phyloP scores from a whole-genome alignment of 1,140 invertebrate species.

The Melipona quadrifasciata region DNA sequence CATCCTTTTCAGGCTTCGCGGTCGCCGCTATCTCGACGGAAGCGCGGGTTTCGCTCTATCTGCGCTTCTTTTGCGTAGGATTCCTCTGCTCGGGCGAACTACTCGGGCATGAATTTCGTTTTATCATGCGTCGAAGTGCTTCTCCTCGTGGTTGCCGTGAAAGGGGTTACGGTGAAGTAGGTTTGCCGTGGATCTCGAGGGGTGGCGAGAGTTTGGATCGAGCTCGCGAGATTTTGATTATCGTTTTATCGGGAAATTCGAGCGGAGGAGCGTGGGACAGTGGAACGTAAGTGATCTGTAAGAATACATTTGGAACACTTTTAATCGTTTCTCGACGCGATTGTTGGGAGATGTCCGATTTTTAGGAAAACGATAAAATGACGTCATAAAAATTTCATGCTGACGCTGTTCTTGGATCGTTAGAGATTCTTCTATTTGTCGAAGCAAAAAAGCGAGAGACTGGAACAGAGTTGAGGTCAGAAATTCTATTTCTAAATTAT shows the following conservation, averaged over 20 bases:
- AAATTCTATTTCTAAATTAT: too few relatives aligned
- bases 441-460: too few relatives aligned
- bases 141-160: too few relatives aligned
- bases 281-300: background rate
- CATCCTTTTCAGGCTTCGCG: slow-evolving; percentile 2
- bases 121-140: background rate
- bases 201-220: too few relatives aligned
- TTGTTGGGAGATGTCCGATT: too few relatives aligned
- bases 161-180: background rate
- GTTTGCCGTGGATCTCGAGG: background rate
- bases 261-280: background rate
- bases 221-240: background rate
- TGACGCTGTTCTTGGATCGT: too few relatives aligned
- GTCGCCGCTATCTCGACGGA: background rate
- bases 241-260: background rate
- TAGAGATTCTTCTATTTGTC: too few relatives aligned
- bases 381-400: too few relatives aligned
- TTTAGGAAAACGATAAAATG: too few relatives aligned
- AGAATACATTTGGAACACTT: background rate
- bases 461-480: too few relatives aligned
- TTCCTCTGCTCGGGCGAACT: background rate
- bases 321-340: too few relatives aligned
- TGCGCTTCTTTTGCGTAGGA: background rate
- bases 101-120: background rate
- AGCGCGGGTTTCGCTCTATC: background rate